phyloP scores from a whole-genome alignment of 2,888 invertebrate genomes.

The Nephrotoma guestfalica region DNA sequence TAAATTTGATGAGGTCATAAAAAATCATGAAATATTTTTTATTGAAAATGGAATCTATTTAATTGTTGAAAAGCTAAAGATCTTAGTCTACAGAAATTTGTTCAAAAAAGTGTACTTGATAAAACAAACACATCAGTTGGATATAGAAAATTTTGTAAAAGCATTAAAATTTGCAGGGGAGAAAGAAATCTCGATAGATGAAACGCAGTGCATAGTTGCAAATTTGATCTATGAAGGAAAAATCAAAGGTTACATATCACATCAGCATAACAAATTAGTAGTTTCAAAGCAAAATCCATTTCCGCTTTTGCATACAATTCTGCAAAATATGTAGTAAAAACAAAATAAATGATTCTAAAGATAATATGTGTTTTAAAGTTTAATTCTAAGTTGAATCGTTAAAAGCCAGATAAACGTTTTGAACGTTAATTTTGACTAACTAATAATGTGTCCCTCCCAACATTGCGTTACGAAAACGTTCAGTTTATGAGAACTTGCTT shows the following conservation, averaged over 20 bases:
- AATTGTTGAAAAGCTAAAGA: slow-evolving; percentile 90
- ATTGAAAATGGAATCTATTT: slow-evolving; percentile 95
- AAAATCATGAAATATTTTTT: slow-evolving; percentile 78
- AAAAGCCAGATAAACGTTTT: too few species aligned
- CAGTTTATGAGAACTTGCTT: too few species aligned
- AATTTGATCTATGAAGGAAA: slow-evolving; percentile 94
- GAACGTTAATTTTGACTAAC: too few species aligned
- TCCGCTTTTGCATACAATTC: slow-evolving; percentile 50
- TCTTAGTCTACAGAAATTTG: slow-evolving; percentile 88
- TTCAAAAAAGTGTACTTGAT: slow-evolving; percentile 80
- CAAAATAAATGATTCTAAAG: not conserved
- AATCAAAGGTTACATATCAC: slow-evolving; percentile 96
- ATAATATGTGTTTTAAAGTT: too few species aligned
- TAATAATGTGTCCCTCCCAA: too few species aligned
- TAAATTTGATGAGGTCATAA: slow-evolving; percentile 69
- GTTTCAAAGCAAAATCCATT: slow-evolving; percentile 96
- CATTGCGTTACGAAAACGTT: too few species aligned
- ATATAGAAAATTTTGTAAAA: slow-evolving; percentile 66
- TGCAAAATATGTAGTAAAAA: slow-evolving; percentile 24
- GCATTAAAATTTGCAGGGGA: slow-evolving; percentile 71
- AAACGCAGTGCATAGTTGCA: slow-evolving; percentile 91
- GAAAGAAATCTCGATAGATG: slow-evolving; percentile 80
- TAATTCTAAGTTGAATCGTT: too few species aligned
- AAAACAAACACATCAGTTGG: slow-evolving; percentile 72
- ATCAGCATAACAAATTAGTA: slow-evolving; percentile 92